Base-by-base conservation (phyloP, 2,113 vertebrate genomes). In the Callipepla squamata region DNA sequence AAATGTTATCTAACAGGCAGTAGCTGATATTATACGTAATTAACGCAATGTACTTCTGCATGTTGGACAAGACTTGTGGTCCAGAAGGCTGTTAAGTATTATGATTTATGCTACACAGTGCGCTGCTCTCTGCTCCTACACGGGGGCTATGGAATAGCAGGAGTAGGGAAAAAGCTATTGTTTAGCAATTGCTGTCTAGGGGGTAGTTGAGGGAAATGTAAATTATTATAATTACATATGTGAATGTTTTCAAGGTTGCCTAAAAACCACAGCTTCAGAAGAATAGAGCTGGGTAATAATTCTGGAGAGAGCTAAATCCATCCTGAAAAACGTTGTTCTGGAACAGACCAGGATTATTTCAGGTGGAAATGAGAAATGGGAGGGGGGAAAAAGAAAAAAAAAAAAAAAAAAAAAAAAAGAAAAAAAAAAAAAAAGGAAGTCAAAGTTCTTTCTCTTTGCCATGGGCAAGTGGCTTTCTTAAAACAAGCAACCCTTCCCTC, bases 181-280 rank as follows among this genome's bases (percentile, higher is more conserved):
- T 85, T 79, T 3, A 55, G 62, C 57, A 89, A 89, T 93, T 87
- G 47, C 79, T 79, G 81, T 63, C 79, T 30, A 8, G 75, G 57
- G 65, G 17, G 25, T 59, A 13, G 3, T 72, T 75, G 66, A 79
- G 58, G 85, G 66, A 75, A 89, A 81, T 85, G 22, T 76, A 76
- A 93, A 82, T 89, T 38, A 65, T 50, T 30, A 19, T 57, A 93
- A 95, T 90, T 89, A 70, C 58, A 12, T 28, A 47, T 82, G 87
- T 57, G 63, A 79, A n/a, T 48, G 44, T 65, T 87, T 81, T 89
- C 62, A 82, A 87, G 79, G 67, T 78, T 89, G 63, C 72, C 57
- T 57, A 17, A 93, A 53, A 87, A 14, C 70, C 85, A 34, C 66
- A 76, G 42, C 30, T 82, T 92, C 3, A 13, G 78, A 79, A 76